Conservation (phyloP, 1,140 invertebrate genomes). For the Thereuonema tuberculata region DNA sequence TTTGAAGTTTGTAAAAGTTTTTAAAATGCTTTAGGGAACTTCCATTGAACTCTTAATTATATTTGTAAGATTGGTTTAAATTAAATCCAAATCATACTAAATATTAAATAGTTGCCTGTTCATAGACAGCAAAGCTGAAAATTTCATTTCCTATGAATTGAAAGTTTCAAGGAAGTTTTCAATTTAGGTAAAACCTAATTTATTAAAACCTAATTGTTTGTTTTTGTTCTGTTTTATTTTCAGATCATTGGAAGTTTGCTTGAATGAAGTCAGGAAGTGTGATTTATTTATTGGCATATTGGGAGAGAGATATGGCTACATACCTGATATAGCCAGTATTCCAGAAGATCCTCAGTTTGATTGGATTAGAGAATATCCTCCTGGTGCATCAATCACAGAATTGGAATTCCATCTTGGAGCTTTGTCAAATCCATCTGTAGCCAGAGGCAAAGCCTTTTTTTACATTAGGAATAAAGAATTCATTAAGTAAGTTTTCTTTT, state of each 20-base stretch:
- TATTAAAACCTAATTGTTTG: constrained; percentile 4
- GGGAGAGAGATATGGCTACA: constrained; percentile 31
- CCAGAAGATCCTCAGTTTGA: constrained; percentile 27
- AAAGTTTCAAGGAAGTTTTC: no score
- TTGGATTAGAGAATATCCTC: constrained; percentile 30
- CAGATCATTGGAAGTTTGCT: constrained; percentile 29
- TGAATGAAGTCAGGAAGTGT: constrained; percentile 32
- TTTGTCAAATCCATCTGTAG: constrained; percentile 19
- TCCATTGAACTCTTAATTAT: no score
- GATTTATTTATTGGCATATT: constrained; percentile 36
- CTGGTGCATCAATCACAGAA: constrained; percentile 35
- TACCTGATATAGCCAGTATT: constrained; percentile 16
- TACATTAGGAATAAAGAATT: constrained; percentile 27
- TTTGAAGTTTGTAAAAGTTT: no score
- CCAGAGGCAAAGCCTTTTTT: constrained; percentile 30
- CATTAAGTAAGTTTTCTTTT: constrained; percentile 18
- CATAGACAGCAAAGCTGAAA: no score
- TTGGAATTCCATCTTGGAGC: constrained; percentile 33
- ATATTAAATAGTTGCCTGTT: no score
- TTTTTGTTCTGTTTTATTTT: constrained; percentile 6
- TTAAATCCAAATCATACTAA: no score
- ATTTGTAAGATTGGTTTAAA: no score
- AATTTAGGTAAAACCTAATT: no score
- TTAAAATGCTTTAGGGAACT: no score
- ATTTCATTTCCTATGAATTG: neutral